Base-by-base conservation (phyloP, 2,888 invertebrate species). In the Parnassius orleans region DNA sequence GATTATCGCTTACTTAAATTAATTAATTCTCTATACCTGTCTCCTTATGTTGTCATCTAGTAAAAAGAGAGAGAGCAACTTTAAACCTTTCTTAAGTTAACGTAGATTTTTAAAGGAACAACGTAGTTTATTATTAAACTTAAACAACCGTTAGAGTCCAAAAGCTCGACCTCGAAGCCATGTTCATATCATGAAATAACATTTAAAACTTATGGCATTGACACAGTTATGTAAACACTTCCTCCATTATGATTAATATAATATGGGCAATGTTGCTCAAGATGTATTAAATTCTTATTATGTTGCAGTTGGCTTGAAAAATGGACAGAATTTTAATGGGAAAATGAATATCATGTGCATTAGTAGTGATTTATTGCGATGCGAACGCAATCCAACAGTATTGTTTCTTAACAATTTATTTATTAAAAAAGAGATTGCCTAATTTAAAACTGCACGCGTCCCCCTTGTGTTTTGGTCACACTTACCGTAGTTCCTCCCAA, bases 171-270 rank as follows among this genome's bases (percentile, higher is more conserved):
- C 61, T 52, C 52, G 56, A 7, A 15, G 2, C 24, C 11, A 14
- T 24, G 43, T 43, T 43, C 33, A 47, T 56, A 56, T n/a, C 52
- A 15, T 56, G 42, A 48, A 55, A 19, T 41, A 50, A 50, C 54
- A n/a, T 48, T 43, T 24, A 24, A 51, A 60, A 14, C 47, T 41
- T 9, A 50, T 14, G 57, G 19, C 61, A 52, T 57, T 61, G 61
- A 61, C 57, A 52, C 24, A 53, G 57, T 48, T 60, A 50, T 44
- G 11, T 1, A 9, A 14, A 14, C 48, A 48, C 48, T 48, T 48
- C 48, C 48, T n/a, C 15, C 12, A 11, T 43, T n/a, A 53, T 14
- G 9, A 14, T 24, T 7, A 12, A 14, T 14, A 48, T 48, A 14
- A 48, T 7, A 48, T 48, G 2, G 5, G 14, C 9, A 14, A 14